Base-by-base conservation (phyloP, 2,888 invertebrate genomes). In the Agonopterix alstromeriana region DNA sequence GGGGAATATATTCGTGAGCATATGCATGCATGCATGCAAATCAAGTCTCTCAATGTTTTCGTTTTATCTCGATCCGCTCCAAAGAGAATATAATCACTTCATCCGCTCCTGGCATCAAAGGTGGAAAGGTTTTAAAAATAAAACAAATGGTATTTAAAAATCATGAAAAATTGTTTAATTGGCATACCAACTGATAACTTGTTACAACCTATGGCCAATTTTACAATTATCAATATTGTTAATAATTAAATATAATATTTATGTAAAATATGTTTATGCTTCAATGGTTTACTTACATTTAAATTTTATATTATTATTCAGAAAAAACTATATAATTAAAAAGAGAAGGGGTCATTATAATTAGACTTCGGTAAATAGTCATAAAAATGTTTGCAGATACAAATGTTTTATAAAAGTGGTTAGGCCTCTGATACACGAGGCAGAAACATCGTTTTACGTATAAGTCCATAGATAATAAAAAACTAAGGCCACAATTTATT, bases 131-230 rank as follows among this genome's bases (percentile, higher is more conserved):
- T 41, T 35, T n/a, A 40, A 14, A 74, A 82, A 83, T 82, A 72
- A 85, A 82, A 85, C 79, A 63, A 60, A 17, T 62, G 45, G 55
- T 74, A 56, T 73, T 27, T 81, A 87, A 88, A 88, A 88, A 87
- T 86, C 80, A 86, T 88, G 86, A 87, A 88, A 88, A 87, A 88
- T 87, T 86, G 87, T 88, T 83, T 85, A 86, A 87, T 88, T 86
- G 86, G 87, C 86, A 84, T 86, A 81, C 84, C 83, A 86, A 86
- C 81, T 77, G 81, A 82, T 81, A 82, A 84, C 85, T 85, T 82
- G 86, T 86, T 88, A 88, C 87, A 87, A 87, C 87, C 86, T 86
- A 84, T 81, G 81, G 82, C 87, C 88, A 87, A 87, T 85, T 84
- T 84, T 82, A 87, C 88, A 88, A 88, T 87, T 77, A 87, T 87